Conservation (phyloP, 2,888 invertebrate species). For the Platycnemis pennipes region DNA sequence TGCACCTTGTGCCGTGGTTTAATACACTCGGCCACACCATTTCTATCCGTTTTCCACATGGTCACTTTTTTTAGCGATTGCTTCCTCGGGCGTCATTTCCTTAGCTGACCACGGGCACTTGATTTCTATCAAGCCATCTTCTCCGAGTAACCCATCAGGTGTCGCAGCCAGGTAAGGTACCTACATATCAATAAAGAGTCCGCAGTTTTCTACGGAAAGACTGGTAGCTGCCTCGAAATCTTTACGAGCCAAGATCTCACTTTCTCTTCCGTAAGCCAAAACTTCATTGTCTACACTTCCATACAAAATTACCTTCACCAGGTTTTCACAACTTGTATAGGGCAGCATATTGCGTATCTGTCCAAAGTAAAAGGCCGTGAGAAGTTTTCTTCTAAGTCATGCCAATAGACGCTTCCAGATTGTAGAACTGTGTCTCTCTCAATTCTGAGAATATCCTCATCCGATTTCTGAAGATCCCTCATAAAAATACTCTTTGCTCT, state of each 20-base stretch:
- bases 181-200: not conserved
- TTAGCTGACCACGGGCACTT: not conserved
- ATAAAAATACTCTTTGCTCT: too few species aligned
- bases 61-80: not conserved
- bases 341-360: too few species aligned
- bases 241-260: not conserved
- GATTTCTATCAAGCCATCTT: not conserved
- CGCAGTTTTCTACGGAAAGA: not conserved
- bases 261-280: not conserved
- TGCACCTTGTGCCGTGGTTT: too few species aligned
- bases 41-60: not conserved
- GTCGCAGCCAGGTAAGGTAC: not conserved
- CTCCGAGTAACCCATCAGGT: not conserved
- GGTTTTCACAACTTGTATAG: too few species aligned
- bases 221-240: not conserved
- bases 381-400: too few species aligned
- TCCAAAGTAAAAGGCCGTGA: too few species aligned
- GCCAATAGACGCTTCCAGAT: too few species aligned
- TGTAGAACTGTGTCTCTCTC: too few species aligned
- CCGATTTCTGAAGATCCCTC: too few species aligned
- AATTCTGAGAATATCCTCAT: too few species aligned
- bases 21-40: too few species aligned
- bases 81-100: not conserved
- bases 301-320: too few species aligned
- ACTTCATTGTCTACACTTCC: not conserved